phyloP scores from a whole-genome alignment of 2,797 vertebrate species.

The Poecilia velifera region DNA sequence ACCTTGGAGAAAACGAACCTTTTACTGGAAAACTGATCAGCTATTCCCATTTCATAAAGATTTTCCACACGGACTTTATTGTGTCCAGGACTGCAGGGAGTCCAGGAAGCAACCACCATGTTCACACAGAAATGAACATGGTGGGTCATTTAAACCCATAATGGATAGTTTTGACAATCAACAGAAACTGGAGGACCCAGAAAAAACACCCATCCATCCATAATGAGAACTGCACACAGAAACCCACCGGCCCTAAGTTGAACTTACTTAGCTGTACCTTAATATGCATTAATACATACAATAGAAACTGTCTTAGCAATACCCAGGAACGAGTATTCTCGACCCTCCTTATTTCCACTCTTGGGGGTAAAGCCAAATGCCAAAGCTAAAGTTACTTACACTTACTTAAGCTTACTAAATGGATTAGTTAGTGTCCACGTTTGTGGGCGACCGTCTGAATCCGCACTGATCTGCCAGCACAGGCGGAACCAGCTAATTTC shows the following conservation, averaged over 20 bases:
- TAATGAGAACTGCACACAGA: background rate
- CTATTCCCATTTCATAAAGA: background rate
- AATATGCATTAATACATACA: background rate
- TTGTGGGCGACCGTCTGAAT: background rate
- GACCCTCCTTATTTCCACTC: background rate
- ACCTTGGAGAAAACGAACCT: background rate
- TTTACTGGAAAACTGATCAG: background rate
- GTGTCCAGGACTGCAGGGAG: background rate
- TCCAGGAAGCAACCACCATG: background rate
- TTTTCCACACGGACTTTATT: background rate
- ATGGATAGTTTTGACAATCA: background rate
- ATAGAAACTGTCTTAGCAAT: background rate
- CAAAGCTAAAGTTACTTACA: background rate
- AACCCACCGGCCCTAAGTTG: background rate
- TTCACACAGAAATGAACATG: background rate
- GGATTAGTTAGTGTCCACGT: background rate
- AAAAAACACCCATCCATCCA: background rate
- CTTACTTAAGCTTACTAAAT: background rate
- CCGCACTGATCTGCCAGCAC: background rate
- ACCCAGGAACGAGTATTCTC: background rate
- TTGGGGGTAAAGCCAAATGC: background rate
- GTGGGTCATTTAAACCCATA: background rate
- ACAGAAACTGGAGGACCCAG: background rate
- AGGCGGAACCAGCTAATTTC: background rate
- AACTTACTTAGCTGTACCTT: background rate